These are phyloP conservation scores for Liasis olivaceus DNA, from an alignment of 2,797 vertebrate genomes.

Conservation along the genomic window DNA sequence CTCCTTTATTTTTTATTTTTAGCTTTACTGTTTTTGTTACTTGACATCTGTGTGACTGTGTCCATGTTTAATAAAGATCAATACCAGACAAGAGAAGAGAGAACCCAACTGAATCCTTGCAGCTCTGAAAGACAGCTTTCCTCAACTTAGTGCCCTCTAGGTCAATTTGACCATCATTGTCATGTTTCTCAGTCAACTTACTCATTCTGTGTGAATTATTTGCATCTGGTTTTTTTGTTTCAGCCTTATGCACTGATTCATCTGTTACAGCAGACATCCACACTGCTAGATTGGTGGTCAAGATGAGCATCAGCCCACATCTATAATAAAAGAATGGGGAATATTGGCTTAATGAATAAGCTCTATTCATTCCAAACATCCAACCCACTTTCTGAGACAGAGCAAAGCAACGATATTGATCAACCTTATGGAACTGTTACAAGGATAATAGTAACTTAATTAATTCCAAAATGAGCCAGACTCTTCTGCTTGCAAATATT, in stretches of 20 bases:
- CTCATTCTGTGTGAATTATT: conserved; percentile 56
- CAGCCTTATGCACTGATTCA: conserved; percentile 86
- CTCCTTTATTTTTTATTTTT: background rate
- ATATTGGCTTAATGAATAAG: background rate
- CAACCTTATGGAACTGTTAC: background rate
- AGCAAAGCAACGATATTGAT: background rate
- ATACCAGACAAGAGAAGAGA: background rate
- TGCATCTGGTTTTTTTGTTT: conserved; percentile 61
- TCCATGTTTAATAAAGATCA: background rate
- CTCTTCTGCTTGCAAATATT: background rate
- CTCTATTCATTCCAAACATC: background rate
- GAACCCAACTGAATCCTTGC: background rate
- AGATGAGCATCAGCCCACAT: conserved; percentile 89
- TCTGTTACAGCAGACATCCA: conserved; percentile 92
- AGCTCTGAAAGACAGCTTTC: background rate
- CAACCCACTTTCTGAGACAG: background rate
- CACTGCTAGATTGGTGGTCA: conserved; percentile 87
- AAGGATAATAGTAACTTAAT: background rate
- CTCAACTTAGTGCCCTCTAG: background rate
- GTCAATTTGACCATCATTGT: background rate
- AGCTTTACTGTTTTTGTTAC: background rate
- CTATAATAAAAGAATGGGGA: conserved; percentile 66
- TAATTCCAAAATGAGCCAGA: background rate
- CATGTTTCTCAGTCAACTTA: conserved; percentile 52
- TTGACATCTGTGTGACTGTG: background rate